Conservation (phyloP, 2,888 invertebrate genomes). For the Nesidiocoris tenuis region DNA sequence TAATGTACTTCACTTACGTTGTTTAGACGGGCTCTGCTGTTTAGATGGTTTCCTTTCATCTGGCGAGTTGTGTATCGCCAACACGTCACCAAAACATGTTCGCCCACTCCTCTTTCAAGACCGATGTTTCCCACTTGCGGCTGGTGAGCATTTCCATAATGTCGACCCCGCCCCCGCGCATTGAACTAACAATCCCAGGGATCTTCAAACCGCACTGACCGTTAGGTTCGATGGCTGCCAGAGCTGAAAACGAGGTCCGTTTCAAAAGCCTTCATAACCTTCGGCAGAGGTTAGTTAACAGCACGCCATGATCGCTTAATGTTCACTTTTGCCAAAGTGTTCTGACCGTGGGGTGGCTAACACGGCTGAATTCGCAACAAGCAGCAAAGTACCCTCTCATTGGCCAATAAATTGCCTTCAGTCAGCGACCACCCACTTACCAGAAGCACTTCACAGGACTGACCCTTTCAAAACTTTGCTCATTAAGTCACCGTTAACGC, state of each 20-base stretch:
- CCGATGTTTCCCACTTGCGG: too few species aligned
- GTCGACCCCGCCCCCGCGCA: too few species aligned
- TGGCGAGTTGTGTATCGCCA: too few species aligned
- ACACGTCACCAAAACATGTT: too few species aligned
- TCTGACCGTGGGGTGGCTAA: background rate
- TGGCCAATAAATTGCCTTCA: background rate
- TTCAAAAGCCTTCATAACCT: background rate
- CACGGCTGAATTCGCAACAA: too few species aligned
- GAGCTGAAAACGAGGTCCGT: background rate
- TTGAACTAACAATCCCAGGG: too few species aligned
- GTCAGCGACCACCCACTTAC: background rate
- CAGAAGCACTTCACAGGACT: background rate
- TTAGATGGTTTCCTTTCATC: too few species aligned
- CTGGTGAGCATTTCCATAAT: too few species aligned
- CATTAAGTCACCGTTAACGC: background rate
- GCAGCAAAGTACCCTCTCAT: background rate
- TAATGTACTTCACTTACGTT: too few species aligned
- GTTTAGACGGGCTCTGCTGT: too few species aligned
- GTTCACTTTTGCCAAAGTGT: background rate
- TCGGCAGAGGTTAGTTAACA: background rate
- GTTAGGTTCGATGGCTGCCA: background rate
- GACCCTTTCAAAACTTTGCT: background rate
- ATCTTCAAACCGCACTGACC: too few species aligned
- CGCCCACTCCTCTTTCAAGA: too few species aligned
- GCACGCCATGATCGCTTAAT: background rate